Evolutionary conservation across 2,113 vertebrate species (phyloP).

Genomic region (Sander lucioperca): DNA sequence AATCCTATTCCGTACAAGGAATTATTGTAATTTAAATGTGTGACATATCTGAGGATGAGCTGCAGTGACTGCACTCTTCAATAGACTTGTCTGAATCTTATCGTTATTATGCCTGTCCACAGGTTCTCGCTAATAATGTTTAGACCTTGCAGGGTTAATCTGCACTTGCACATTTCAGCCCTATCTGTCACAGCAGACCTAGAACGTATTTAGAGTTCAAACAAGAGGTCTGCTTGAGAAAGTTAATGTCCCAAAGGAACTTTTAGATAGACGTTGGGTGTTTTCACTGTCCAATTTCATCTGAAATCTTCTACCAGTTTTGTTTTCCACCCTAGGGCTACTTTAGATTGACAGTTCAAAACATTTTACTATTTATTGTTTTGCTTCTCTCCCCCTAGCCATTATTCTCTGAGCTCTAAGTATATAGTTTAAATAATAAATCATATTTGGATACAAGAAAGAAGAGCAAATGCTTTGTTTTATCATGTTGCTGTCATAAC

Average conservation of each 20-base stretch:
- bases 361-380: constrained; percentile 75
- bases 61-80: constrained; percentile 19
- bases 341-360: constrained; percentile 78
- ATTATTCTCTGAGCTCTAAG: constrained; percentile 57
- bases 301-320: constrained; percentile 70
- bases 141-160: constrained; percentile 67
- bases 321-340: constrained; percentile 69
- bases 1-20: not conserved
- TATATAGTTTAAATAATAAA: constrained; percentile 78
- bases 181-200: constrained; percentile 59
- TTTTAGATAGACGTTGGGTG: constrained; percentile 58
- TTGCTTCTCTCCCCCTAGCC: constrained; percentile 38
- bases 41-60: constrained; percentile 35
- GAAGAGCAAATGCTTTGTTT: constrained; percentile 49
- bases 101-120: constrained; percentile 51
- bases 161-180: constrained; percentile 66
- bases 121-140: constrained; percentile 49
- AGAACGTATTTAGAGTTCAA: constrained; percentile 72
- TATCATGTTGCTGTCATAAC: constrained; percentile 37
- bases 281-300: constrained; percentile 69
- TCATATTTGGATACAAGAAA: constrained; percentile 56
- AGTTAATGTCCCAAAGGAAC: constrained; percentile 73
- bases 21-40: constrained; percentile 23
- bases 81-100: constrained; percentile 29
- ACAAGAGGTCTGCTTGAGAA: constrained; percentile 68